Conservation (phyloP, 2,113 vertebrate genomes). For the Ochotona curzoniae region DNA sequence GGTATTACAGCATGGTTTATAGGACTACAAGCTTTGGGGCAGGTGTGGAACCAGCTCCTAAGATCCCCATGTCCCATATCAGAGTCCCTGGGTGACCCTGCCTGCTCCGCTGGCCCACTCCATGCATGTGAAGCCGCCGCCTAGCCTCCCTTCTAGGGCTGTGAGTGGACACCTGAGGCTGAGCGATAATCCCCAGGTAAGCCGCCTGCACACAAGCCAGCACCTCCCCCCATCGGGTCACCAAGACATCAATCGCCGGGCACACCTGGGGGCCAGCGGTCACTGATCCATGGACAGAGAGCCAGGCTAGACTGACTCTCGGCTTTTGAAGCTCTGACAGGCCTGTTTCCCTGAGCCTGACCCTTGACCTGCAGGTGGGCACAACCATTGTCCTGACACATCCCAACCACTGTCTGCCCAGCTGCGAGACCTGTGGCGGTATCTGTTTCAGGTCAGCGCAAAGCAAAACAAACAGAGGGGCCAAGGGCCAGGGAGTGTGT, state of each 20-base stretch:
- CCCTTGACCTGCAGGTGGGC: constrained; percentile 94
- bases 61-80: too few relatives aligned
- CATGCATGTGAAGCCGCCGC: background rate
- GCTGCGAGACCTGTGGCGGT: constrained; percentile 87
- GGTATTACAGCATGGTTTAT: too few relatives aligned
- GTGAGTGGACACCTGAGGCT: constrained; percentile 70
- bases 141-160: constrained; percentile 24
- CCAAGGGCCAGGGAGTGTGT: constrained; percentile 79
- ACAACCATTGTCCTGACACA: constrained; percentile 90
- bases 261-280: constrained; percentile 90
- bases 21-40: background rate
- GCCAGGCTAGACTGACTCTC: constrained; percentile 77
- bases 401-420: constrained; percentile 85
- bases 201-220: constrained; percentile 77
- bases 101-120: background rate
- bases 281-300: constrained; percentile 82
- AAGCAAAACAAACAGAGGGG: constrained; percentile 86
- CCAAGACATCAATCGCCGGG: constrained; percentile 86
- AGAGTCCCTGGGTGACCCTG: background rate
- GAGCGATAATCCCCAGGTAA: constrained; percentile 83
- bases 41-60: too few relatives aligned
- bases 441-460: constrained; percentile 86
- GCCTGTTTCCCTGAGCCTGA: constrained; percentile 87
- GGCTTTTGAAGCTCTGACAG: constrained; percentile 86
- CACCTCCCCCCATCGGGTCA: constrained; percentile 55